Evolutionary conservation across 2,888 invertebrate species (phyloP).

Genomic region (Agrotis clavis): DNA sequence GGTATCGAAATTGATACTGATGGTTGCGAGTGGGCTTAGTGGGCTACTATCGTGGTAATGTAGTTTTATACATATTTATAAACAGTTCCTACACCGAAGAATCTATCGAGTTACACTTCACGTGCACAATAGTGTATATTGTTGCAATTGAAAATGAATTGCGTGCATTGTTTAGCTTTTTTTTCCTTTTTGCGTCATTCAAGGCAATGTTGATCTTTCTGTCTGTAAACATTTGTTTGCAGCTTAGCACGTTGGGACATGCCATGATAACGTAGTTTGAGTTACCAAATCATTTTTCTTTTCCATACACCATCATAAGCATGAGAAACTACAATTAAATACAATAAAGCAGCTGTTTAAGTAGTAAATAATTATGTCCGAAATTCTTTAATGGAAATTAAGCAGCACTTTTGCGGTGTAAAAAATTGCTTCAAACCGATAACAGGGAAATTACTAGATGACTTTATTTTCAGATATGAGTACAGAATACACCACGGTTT

Average conservation of each 20-base stretch:
- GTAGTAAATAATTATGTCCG: too few relatives aligned
- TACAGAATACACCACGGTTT: too few relatives aligned
- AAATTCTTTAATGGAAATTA: too few relatives aligned
- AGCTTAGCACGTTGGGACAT: constrained; percentile 11
- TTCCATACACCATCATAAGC: background rate
- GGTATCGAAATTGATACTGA: too few relatives aligned
- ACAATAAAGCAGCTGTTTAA: too few relatives aligned
- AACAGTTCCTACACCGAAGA: constrained; percentile 3
- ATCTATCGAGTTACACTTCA: constrained; percentile 34
- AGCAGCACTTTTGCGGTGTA: too few relatives aligned
- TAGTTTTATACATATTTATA: constrained; percentile 9
- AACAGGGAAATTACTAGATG: too few relatives aligned
- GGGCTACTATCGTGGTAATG: constrained; percentile 1
- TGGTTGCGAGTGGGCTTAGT: background rate
- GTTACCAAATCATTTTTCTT: background rate
- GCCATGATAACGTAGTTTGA: constrained; percentile 13
- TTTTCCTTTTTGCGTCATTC: constrained; percentile 50
- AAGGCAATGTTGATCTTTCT: constrained; percentile 34
- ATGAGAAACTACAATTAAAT: background rate
- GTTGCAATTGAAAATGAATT: constrained; percentile 32
- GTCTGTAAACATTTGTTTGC: constrained; percentile 42
- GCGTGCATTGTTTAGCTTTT: constrained; percentile 36
- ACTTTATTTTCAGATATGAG: too few relatives aligned
- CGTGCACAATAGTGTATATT: constrained; percentile 31
- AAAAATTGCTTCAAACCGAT: too few relatives aligned